phyloP scores from a whole-genome alignment of 2,888 invertebrate species.

The Drosophila nigritarsus region DNA sequence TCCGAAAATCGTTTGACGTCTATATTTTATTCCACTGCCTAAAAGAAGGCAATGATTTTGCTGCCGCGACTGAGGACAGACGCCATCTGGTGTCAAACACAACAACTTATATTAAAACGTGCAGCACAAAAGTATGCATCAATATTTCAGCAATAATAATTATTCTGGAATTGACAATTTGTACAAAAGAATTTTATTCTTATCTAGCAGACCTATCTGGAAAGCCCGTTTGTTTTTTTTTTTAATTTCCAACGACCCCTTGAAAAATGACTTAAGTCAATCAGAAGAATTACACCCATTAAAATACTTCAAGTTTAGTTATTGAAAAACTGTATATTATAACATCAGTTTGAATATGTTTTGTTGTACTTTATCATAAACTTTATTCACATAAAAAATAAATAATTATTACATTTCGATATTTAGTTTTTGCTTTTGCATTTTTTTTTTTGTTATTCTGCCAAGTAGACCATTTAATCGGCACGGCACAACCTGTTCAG shows the following conservation, averaged over 20 bases:
- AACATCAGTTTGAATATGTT: conserved; percentile 4
- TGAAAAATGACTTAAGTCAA: background rate
- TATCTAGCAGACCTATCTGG: background rate
- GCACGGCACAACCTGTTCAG: conserved; percentile 17
- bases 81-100: background rate
- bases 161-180: background rate
- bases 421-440: conserved; percentile 24
- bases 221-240: background rate
- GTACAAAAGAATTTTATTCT: background rate
- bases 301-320: background rate
- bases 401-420: conserved; percentile 79
- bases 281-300: background rate
- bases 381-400: conserved; percentile 78
- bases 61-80: accelerated
- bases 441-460: background rate
- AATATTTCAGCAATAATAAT: background rate
- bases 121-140: conserved; percentile 22
- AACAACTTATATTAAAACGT: accelerated
- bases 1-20: accelerated
- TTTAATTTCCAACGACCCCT: background rate
- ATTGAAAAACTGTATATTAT: background rate
- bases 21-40: background rate
- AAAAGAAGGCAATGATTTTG: conserved; percentile 1
- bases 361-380: conserved; percentile 73
- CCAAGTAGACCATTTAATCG: conserved; percentile 34